Conservation (phyloP, 2,797 vertebrate genomes). For the Eremophila alpestris region DNA sequence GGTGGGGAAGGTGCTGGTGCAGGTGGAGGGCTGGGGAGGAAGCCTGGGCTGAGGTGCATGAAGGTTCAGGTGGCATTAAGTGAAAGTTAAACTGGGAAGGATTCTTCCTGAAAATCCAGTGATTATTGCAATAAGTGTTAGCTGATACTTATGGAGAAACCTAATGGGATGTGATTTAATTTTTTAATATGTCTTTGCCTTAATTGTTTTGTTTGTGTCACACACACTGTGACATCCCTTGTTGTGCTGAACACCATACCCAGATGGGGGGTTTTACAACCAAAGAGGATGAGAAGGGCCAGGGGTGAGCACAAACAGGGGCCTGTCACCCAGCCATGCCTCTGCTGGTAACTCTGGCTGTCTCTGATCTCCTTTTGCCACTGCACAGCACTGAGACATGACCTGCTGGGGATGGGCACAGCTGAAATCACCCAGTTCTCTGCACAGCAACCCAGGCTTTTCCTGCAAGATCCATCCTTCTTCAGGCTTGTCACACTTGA, state of each 20-base stretch:
- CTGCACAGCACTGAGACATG: neutral
- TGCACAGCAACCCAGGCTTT: neutral
- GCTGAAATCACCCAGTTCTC: neutral
- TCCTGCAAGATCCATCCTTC: neutral
- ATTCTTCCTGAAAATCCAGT: neutral
- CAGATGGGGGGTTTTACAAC: neutral
- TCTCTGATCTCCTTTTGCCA: neutral
- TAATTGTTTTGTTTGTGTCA: neutral
- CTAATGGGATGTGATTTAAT: neutral
- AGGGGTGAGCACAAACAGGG: neutral
- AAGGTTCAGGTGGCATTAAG: neutral
- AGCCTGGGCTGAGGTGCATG: rapidly evolving
- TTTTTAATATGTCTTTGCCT: neutral
- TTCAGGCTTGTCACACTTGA: neutral
- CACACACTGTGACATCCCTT: neutral
- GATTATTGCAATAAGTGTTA: neutral
- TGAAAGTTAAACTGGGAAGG: neutral
- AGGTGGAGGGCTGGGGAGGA: neutral
- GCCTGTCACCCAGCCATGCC: neutral
- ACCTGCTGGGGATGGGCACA: neutral
- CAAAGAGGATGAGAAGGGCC: neutral
- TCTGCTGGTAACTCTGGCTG: neutral
- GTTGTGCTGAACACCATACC: neutral
- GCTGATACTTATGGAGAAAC: neutral
- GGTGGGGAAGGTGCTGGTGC: neutral